Evolutionary conservation across 1,140 invertebrate genomes (phyloP).

Genomic region (Camponotus vicinus): DNA sequence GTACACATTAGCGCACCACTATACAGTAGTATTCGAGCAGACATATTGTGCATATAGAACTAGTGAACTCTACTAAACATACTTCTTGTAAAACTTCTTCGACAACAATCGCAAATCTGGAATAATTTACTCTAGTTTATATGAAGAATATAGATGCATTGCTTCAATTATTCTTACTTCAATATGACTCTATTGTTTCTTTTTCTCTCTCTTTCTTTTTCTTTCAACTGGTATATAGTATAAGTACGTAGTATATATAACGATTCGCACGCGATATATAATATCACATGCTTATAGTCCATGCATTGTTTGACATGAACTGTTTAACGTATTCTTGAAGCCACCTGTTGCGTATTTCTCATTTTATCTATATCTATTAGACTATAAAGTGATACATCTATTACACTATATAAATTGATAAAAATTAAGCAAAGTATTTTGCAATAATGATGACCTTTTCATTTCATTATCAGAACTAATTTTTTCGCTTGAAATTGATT

Average conservation of each 20-base stretch:
- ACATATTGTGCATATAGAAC: constrained; percentile 77
- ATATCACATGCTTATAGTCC: neutral
- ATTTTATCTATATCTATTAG: neutral
- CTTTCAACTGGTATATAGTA: neutral
- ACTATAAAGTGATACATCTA: neutral
- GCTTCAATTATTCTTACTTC: neutral
- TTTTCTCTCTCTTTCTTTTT: no score
- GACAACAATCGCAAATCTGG: constrained; percentile 70
- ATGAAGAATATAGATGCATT: constrained; percentile 18
- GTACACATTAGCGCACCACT: constrained; percentile 64
- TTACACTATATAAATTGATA: neutral
- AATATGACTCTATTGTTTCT: neutral
- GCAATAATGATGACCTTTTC: neutral
- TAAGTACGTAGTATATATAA: neutral
- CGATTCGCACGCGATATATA: neutral
- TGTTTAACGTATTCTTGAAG: neutral
- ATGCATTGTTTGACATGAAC: neutral
- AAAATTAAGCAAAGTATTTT: neutral
- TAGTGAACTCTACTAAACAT: constrained; percentile 74
- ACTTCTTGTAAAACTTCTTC: constrained; percentile 70
- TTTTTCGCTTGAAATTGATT: neutral
- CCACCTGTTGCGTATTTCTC: constrained; percentile 16
- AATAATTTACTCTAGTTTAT: constrained; percentile 20
- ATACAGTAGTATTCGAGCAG: constrained; percentile 77
- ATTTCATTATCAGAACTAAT: neutral